Conservation (phyloP, 2,888 invertebrate species). For the Lordiphosa fenestrarum region DNA sequence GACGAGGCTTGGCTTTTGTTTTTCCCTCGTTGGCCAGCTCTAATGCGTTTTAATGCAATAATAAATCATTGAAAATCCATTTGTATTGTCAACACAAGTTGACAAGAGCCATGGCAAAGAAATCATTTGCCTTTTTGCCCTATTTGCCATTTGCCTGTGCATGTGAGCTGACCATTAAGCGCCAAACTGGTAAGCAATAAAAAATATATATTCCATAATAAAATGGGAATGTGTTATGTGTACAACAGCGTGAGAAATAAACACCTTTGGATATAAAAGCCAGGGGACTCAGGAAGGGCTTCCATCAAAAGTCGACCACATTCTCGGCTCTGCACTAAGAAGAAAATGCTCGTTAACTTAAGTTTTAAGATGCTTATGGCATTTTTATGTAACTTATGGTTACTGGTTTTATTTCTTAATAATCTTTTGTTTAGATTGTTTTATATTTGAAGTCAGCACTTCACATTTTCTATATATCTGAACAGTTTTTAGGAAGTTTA, state of each 20-base stretch:
- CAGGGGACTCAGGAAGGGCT: too few relatives aligned
- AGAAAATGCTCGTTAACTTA: too few relatives aligned
- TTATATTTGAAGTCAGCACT: too few relatives aligned
- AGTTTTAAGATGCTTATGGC: too few relatives aligned
- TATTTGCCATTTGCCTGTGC: conserved; percentile 26
- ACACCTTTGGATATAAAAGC: conserved; percentile 49
- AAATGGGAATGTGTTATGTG: conserved; percentile 42
- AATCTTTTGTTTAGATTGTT: too few relatives aligned
- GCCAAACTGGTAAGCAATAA: conserved; percentile 50
- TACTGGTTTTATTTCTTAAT: too few relatives aligned
- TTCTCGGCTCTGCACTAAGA: too few relatives aligned
- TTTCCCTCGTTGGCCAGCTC: conserved; percentile 20
- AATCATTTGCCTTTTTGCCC: conserved; percentile 6
- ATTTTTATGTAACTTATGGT: too few relatives aligned
- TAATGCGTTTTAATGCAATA: conserved; percentile 77
- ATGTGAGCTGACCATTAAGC: conserved; percentile 57
- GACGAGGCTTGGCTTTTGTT: conserved; percentile 7
- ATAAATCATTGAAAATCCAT: conserved; percentile 78
- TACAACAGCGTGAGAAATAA: conserved; percentile 50
- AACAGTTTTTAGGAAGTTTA: too few relatives aligned
- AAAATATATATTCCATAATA: conserved; percentile 29
- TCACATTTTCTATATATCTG: too few relatives aligned
- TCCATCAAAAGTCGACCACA: too few relatives aligned
- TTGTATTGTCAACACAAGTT: conserved; percentile 76
- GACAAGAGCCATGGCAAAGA: conserved; percentile 43